Evolutionary conservation across 2,797 vertebrate genomes (phyloP), one percentile per base, ranked within the genome.

Genomic region (Allobates femoralis): DNA sequence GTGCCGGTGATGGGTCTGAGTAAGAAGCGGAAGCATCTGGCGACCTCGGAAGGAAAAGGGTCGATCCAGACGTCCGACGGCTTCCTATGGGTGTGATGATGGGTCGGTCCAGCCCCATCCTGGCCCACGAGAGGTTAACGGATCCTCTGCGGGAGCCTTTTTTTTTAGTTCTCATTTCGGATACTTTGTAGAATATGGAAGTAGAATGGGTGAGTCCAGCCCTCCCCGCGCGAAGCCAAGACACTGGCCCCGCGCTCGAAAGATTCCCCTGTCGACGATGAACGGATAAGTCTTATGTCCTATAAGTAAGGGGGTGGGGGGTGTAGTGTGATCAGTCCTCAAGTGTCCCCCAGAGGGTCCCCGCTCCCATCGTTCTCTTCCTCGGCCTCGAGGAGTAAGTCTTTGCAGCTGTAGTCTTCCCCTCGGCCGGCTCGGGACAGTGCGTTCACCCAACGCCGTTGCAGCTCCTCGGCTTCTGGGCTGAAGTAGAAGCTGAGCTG

Each of bases 401-500:
- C 91, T 51, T 95, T 94, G 5, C 91, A 75, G 92, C 94, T 90
- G 81, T 92, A 94, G 81, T 96, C 96, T 92, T 97, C 97, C 85
- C 97, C 97, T 46, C 93, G 94, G 14, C 96, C 96, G 0, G 97
- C 97, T 88, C 95, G 91, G 14, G 93, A 95, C 21, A 98, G 90
- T 56, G 95, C 93, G 10, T 96, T 96, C 92, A 97, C 95, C 97
- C 97, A 98, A 10, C 96, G 94, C 7, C 90, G 95, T 90, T 97
- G 96, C 18, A 97, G 93, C 88, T 96, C 96, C 90, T 97, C 96
- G 8, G 95, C 95, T 21, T 97, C 97, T 0, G 97, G 96, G 26
- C 96, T 96, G 94, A 98, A 98, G 93, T 95, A 97, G 88, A 97
- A 95, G 62, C 96, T 96, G 90, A 97, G 93, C 91, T 97, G 96